Evolutionary conservation across 2,888 invertebrate species (phyloP).

Genomic region (Geotrupes spiniger): DNA sequence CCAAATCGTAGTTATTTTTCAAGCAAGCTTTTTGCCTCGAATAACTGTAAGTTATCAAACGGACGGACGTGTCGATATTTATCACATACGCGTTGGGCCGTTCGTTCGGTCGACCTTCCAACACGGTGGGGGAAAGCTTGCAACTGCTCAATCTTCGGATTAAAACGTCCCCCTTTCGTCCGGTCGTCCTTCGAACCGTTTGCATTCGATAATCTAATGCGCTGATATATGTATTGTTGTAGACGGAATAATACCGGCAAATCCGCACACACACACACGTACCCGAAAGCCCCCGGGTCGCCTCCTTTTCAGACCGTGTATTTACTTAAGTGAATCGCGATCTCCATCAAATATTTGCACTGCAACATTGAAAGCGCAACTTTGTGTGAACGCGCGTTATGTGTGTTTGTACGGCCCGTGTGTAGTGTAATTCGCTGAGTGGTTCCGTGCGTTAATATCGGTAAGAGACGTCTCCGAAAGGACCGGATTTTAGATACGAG

Average conservation of each 20-base stretch:
- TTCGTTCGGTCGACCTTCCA: neutral
- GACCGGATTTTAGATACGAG: no score
- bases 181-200: conserved; percentile 8
- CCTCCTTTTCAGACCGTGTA: conserved; percentile 14
- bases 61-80: neutral
- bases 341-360: conserved; percentile 16
- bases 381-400: no score
- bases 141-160: conserved; percentile 18
- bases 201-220: conserved; percentile 19
- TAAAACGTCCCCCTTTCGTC: conserved; percentile 14
- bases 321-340: conserved; percentile 17
- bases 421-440: no score
- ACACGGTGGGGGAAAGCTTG: conserved; percentile 8
- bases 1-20: no score
- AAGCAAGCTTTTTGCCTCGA: no score
- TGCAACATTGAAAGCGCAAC: conserved; percentile 7
- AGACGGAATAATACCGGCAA: conserved; percentile 19
- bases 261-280: conserved; percentile 9
- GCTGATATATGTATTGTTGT: conserved; percentile 20
- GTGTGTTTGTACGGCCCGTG: no score
- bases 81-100: neutral
- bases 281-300: no score
- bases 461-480: no score
- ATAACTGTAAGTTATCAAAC: no score
- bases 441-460: no score